These are phyloP conservation scores for Cenopis cana DNA, from an alignment of 2,888 invertebrate species.

Conservation along the genomic window DNA sequence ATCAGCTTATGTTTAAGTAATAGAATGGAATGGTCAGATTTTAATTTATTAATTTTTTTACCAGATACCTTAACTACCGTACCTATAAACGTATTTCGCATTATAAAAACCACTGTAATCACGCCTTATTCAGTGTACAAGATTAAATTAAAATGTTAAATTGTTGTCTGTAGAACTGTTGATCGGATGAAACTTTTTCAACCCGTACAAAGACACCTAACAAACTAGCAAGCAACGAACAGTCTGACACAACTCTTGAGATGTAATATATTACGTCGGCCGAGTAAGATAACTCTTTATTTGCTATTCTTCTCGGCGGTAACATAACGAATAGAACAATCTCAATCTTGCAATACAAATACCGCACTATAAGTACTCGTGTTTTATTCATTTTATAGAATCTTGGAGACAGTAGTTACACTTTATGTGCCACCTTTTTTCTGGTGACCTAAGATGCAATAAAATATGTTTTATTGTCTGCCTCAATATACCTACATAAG, in stretches of 20 bases:
- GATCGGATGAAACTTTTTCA: background rate
- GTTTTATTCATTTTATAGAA: constrained; percentile 14
- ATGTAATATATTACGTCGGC: constrained; percentile 53
- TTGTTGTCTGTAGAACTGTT: background rate
- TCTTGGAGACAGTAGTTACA: constrained; percentile 1
- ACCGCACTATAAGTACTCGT: background rate
- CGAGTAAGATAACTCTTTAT: constrained; percentile 54
- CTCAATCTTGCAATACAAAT: constrained; percentile 11
- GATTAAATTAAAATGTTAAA: background rate
- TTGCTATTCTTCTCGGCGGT: constrained; percentile 49
- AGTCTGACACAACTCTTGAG: constrained; percentile 30
- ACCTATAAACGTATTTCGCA: no score
- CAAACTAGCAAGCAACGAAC: constrained; percentile 21
- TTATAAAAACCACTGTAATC: background rate
- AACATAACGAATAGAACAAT: constrained; percentile 12
- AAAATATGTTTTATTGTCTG: constrained; percentile 39
- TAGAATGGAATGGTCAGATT: background rate
- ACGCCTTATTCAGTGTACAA: background rate
- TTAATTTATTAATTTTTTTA: constrained; percentile 9
- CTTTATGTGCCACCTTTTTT: constrained; percentile 25
- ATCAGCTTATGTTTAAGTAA: background rate
- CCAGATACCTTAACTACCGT: no score
- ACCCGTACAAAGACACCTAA: constrained; percentile 19
- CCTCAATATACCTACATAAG: constrained; percentile 16
- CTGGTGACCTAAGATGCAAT: constrained; percentile 31